Conservation (phyloP, 2,113 vertebrate species). For the Eolophus roseicapilla region DNA sequence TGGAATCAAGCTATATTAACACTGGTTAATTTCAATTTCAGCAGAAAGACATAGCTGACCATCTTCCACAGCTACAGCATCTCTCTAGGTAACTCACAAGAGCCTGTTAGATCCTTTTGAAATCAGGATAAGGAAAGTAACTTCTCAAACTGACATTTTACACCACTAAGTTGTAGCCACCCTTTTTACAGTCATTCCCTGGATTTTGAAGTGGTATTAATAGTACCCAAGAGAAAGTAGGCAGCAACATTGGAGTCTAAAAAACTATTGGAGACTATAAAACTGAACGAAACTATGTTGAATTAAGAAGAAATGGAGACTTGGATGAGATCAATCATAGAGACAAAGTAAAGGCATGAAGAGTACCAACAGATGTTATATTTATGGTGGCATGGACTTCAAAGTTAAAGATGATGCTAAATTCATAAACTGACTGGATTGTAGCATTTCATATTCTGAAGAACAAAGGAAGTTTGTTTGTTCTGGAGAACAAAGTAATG, state of each 20-base stretch:
- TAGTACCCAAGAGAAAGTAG: neutral
- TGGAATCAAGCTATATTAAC: neutral
- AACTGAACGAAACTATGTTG: neutral
- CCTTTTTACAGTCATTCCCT: neutral
- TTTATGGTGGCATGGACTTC: neutral
- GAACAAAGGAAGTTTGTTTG: neutral
- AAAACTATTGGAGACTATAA: neutral
- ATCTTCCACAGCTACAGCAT: neutral
- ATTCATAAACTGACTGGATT: neutral
- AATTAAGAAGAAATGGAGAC: neutral
- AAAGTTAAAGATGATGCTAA: neutral
- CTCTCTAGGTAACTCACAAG: neutral
- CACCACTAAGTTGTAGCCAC: neutral
- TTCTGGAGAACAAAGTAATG: neutral
- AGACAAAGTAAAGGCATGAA: neutral
- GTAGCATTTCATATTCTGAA: neutral
- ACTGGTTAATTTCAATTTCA: neutral
- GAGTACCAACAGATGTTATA: neutral
- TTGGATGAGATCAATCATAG: neutral
- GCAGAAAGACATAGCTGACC: neutral
- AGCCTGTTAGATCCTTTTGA: neutral
- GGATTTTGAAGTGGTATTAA: neutral
- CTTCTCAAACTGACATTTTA: neutral
- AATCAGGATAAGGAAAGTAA: neutral
- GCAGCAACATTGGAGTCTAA: neutral